These are phyloP conservation scores for Chloroceryle inda DNA, from an alignment of 2,797 vertebrate genomes.

Conservation along the genomic window DNA sequence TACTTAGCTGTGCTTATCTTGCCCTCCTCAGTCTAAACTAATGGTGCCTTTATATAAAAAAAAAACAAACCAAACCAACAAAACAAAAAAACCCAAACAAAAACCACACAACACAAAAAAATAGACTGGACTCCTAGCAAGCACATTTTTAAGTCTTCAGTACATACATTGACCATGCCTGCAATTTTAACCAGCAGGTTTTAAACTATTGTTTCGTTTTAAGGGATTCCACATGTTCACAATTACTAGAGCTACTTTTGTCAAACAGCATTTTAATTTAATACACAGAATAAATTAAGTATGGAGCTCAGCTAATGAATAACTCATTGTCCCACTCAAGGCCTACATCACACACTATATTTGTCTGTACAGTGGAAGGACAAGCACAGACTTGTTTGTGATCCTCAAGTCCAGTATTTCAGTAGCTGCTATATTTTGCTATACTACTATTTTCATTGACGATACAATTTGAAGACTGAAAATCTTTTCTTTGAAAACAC, in stretches of 20 bases:
- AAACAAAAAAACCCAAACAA: not conserved
- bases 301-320: slow-evolving; percentile 57
- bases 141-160: not conserved
- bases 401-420: slow-evolving; percentile 65
- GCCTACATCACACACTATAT: slow-evolving; percentile 72
- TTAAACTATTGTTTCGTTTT: not conserved
- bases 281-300: slow-evolving; percentile 68
- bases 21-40: not conserved
- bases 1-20: too few relatives aligned
- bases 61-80: not conserved
- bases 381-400: slow-evolving; percentile 79
- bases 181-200: not conserved
- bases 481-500: not conserved
- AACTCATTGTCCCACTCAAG: slow-evolving; percentile 63
- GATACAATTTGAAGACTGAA: slow-evolving; percentile 31
- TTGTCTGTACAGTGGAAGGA: slow-evolving; percentile 55
- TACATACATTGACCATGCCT: not conserved
- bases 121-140: not conserved
- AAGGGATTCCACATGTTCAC: slow-evolving; percentile 25
- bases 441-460: slow-evolving; percentile 34
- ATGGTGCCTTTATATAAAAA: not conserved
- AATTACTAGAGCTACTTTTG: slow-evolving; percentile 38
- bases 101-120: too few relatives aligned
- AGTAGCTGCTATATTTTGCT: slow-evolving; percentile 64
- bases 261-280: slow-evolving; percentile 61